Evolutionary conservation across 23 tunicate species (phyloP).

Genomic region (Trididemnum clinides): DNA sequence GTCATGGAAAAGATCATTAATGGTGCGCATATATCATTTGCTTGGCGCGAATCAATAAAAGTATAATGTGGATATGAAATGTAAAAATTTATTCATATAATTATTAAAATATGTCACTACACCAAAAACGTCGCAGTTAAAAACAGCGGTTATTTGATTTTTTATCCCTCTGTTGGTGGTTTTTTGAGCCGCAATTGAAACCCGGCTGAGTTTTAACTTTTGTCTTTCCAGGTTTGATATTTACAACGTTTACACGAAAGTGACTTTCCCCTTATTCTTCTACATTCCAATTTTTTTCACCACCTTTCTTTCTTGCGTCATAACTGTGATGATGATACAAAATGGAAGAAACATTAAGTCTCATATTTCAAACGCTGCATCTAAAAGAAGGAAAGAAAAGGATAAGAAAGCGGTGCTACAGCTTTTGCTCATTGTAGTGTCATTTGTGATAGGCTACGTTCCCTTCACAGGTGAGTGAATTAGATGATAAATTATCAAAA

Average conservation of each 20-base stretch:
- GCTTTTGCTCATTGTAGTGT: constrained; percentile 42
- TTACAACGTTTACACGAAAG: neutral
- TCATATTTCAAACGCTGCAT: neutral
- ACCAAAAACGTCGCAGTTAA: too few species aligned
- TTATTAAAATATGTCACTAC: too few species aligned
- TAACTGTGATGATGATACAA: neutral
- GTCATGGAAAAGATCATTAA: too few species aligned
- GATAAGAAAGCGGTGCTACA: constrained; percentile 29
- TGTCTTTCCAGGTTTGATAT: neutral
- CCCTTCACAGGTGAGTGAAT: constrained; percentile 53
- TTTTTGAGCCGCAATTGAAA: too few species aligned
- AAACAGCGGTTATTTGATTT: too few species aligned
- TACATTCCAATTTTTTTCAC: constrained; percentile 7
- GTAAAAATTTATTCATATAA: too few species aligned
- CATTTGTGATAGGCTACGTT: constrained; percentile 51
- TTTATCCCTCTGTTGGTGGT: too few species aligned
- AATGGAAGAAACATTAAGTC: neutral
- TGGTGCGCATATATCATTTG: too few species aligned
- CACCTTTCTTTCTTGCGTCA: neutral
- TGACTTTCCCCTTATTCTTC: constrained; percentile 6
- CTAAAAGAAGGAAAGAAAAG: neutral
- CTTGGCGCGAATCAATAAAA: too few species aligned
- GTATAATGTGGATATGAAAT: too few species aligned
- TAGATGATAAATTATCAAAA: too few species aligned
- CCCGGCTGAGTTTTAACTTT: too few species aligned